Evolutionary conservation across 2,888 invertebrate species (phyloP), one percentile per base, ranked within the genome.

Genomic region (Thumatha senex): DNA sequence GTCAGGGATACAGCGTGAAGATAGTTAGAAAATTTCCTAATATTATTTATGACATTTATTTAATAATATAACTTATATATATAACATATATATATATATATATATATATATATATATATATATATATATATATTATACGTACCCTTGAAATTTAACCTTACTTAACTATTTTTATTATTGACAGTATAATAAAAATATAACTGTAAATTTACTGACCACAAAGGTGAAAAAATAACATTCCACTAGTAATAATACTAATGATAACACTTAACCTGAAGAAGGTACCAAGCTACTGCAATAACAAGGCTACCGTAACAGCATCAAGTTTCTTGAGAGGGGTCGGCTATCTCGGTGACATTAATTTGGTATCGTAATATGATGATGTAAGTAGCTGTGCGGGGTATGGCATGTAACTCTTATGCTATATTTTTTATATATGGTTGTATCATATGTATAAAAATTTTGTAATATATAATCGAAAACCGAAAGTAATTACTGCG

Each of bases 331-430:
- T 14, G 14, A 41, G 15, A 42, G 15, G 41, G 31, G 15, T 42
- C n/a, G 14, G 10, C 41, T n/a, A 11, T 14, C 31, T 31, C 31
- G 18, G 5, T n/a, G 14, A 31, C 31, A 33, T 31, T 42, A 42
- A 42, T 42, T 42, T 42, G 31, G n/a, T n/a, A 33, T 33, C 41
- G 41, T n/a, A 33, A 33, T 31, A 33, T 15, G 14, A 33, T 31
- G n/a, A 15, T 8, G 15, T 31, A 42, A 42, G 31, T 31, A 41
- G 41, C 8, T n/a, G n/a, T 31, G 11, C 18, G 18, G 2, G 18
- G 18, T 24, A 24, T 24, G 18, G 8, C 41, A 15, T 8, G 4
- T 31, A 15, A 33, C 31, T 7, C 15, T 2, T 2, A n/a, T 8
- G 7, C 10, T 33, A 10, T 33, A 33, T 11, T 11, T 33, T 7